These are phyloP conservation scores for Synergus gifuensis DNA, from an alignment of 2,888 invertebrate genomes.

Conservation along the genomic window DNA sequence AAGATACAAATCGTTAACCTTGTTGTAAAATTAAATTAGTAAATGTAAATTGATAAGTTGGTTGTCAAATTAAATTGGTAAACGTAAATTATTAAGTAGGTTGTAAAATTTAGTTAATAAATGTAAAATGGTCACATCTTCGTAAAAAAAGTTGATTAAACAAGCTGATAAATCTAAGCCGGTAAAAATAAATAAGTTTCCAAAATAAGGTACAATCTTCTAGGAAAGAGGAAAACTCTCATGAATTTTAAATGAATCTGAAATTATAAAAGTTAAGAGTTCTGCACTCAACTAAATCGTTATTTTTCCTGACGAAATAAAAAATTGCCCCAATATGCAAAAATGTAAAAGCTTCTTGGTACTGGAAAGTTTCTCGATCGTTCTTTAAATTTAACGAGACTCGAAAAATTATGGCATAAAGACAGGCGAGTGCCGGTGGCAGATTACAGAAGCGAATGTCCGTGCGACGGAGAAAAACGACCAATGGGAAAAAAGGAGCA, in stretches of 20 bases:
- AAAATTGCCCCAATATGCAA: constrained; percentile 5
- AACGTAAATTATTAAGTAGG: neutral
- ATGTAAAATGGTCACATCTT: no score
- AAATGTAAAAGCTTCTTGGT: constrained; percentile 2
- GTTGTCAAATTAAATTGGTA: neutral
- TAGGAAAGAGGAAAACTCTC: neutral
- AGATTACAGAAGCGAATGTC: neutral
- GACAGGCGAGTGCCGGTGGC: constrained; percentile 42
- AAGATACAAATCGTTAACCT: no score
- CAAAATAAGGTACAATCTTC: neutral
- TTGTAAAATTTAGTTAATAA: neutral
- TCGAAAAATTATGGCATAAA: constrained; percentile 30
- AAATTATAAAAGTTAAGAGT: constrained; percentile 2
- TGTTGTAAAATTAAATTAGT: no score
- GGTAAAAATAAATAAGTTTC: neutral
- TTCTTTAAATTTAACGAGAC: constrained; percentile 10
- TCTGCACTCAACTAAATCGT: neutral
- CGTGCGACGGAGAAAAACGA: constrained; percentile 24
- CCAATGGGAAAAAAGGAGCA: constrained; percentile 39
- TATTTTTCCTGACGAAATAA: neutral
- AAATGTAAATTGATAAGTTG: neutral
- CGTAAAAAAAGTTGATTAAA: no score
- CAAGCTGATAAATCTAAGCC: no score
- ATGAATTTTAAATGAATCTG: neutral
- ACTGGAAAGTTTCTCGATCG: constrained; percentile 7